Evolutionary conservation across 2,113 vertebrate genomes (phyloP).

Genomic region (Litocranius walleri): DNA sequence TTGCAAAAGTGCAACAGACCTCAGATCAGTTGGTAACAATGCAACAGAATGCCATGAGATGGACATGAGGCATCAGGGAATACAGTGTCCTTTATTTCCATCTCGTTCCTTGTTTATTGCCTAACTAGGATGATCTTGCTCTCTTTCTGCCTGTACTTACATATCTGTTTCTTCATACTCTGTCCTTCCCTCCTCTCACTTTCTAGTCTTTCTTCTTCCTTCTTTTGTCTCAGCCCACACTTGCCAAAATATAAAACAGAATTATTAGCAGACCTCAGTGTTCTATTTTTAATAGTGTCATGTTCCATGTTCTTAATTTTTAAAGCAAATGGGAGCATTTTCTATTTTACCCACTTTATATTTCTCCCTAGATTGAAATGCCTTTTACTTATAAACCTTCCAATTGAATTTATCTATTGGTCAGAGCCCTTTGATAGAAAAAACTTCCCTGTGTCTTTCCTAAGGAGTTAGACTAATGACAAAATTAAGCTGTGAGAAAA

Average conservation of each 20-base stretch:
- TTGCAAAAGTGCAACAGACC: background rate
- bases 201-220: background rate
- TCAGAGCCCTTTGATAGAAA: background rate
- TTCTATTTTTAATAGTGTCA: constrained; percentile 60
- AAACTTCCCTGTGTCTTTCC: background rate
- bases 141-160: background rate
- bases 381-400: background rate
- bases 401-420: background rate
- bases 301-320: constrained; percentile 52
- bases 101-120: background rate
- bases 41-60: rapidly evolving
- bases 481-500: background rate
- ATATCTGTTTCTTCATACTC: background rate
- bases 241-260: constrained; percentile 27
- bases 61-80: background rate
- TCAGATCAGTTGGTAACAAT: background rate
- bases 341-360: background rate
- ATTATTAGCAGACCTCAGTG: constrained; percentile 44
- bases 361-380: background rate
- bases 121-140: background rate
- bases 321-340: constrained; percentile 29
- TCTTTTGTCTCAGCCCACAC: constrained; percentile 38
- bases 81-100: rapidly evolving
- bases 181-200: background rate
- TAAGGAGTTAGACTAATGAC: background rate